These are phyloP conservation scores for Sander vitreus DNA, from an alignment of 2,113 vertebrate genomes.

Conservation along the genomic window DNA sequence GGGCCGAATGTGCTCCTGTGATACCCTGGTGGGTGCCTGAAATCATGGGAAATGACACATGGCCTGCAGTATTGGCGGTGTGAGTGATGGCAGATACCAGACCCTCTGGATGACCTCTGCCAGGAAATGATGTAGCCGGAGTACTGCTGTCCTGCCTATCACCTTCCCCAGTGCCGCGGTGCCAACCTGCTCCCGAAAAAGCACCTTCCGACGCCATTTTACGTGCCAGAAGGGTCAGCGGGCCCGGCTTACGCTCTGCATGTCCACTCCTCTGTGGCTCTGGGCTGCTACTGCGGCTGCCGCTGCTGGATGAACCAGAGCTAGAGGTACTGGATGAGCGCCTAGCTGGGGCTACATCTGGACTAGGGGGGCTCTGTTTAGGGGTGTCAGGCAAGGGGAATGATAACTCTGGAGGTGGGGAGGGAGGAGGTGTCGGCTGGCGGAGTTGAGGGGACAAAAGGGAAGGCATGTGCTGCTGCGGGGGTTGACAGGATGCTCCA, in stretches of 20 bases:
- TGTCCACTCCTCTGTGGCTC: constrained; percentile 80
- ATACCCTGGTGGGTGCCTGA: constrained; percentile 69
- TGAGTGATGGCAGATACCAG: constrained; percentile 75
- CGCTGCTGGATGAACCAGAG: constrained; percentile 85
- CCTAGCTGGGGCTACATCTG: constrained; percentile 75
- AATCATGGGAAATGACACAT: constrained; percentile 64
- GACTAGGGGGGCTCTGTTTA: constrained; percentile 86
- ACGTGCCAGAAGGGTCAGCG: constrained; percentile 82
- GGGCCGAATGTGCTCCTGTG: constrained; percentile 54
- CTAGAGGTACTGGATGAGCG: constrained; percentile 81
- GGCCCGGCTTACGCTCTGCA: constrained; percentile 81
- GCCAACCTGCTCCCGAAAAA: constrained; percentile 78
- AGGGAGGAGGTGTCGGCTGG: constrained; percentile 85
- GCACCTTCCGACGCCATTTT: constrained; percentile 85
- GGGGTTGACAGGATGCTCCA: constrained; percentile 79
- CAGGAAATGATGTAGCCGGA: constrained; percentile 46
- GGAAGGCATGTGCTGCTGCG: constrained; percentile 81
- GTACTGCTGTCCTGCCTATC: constrained; percentile 71
- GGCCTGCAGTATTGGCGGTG: constrained; percentile 72
- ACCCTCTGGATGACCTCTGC: constrained; percentile 68
- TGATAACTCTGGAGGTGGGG: constrained; percentile 84
- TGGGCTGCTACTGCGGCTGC: constrained; percentile 85
- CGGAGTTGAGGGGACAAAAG: constrained; percentile 83
- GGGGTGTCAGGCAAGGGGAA: constrained; percentile 86
- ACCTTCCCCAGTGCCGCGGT: constrained; percentile 58